phyloP scores from a whole-genome alignment of 2,888 invertebrate genomes.

The Torymus aiolomorphi region DNA sequence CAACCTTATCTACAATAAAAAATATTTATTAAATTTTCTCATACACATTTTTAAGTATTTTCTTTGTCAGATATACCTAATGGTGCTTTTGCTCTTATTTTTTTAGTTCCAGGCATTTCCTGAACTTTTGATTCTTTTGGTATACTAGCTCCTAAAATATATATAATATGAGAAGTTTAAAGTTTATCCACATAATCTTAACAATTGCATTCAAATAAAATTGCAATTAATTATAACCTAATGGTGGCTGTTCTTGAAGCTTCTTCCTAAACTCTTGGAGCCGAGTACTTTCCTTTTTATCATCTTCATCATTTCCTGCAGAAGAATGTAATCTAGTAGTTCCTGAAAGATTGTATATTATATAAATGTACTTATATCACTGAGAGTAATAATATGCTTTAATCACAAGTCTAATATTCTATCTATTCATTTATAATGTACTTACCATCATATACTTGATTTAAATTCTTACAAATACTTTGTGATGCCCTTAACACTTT shows the following conservation, averaged over 20 bases:
- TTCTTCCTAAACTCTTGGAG: slow-evolving; percentile 86
- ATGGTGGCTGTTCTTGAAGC: slow-evolving; percentile 80
- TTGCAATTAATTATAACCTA: slow-evolving; percentile 69
- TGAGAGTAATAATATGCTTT: too few relatives aligned
- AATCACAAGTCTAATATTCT: too few relatives aligned
- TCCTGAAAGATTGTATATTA: neutral
- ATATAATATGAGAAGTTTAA: neutral
- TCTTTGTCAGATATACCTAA: slow-evolving; percentile 30
- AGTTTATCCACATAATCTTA: neutral
- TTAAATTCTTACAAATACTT: neutral
- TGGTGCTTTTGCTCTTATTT: slow-evolving; percentile 46
- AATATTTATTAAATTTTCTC: neutral
- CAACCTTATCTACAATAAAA: slow-evolving; percentile 38
- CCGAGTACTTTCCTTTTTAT: slow-evolving; percentile 77
- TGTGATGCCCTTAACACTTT: slow-evolving; percentile 32
- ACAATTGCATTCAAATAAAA: neutral
- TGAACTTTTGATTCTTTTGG: slow-evolving; percentile 8
- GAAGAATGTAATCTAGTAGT: slow-evolving; percentile 35
- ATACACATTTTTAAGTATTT: too few relatives aligned
- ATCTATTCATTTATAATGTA: neutral
- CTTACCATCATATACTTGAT: slow-evolving; percentile 29
- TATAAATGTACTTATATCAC: too few relatives aligned
- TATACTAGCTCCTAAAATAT: slow-evolving; percentile 33
- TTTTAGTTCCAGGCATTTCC: slow-evolving; percentile 4
- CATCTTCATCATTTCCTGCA: slow-evolving; percentile 66